Evolutionary conservation across 2,797 vertebrate genomes (phyloP), one percentile per base, ranked within the genome.

Genomic region (Ciconia nigra): DNA sequence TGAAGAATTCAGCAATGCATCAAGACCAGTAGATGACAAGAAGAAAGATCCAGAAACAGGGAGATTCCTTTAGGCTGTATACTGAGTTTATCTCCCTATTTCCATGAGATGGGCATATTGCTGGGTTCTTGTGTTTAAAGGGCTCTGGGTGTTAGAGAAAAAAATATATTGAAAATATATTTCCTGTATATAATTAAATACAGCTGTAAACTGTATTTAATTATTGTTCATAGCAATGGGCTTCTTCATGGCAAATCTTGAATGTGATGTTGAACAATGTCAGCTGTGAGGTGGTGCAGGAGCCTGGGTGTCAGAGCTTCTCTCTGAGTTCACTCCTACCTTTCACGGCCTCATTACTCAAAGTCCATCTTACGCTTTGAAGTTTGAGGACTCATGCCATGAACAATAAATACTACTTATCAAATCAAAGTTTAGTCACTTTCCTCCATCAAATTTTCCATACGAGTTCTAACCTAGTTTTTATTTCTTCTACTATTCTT

Each of bases 91-190:
- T 51, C 19, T 61, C 10, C 8, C 28, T 10, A 1, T 74, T 92
- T 83, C 18, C 16, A 35, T 51, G 9, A 62, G 39, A 39, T 0
- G 0, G 41, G 3, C 2, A 8, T 41, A 16, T 42, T 81, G 11
- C 5, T 77, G 42, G 6, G 28, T 72, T 55, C 14, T 73, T 66
- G 41, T 67, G 19, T 51, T 80, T 71, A 41, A 78, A 74, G 25
- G 5, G 4, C 16, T 73, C 44, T 42, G 13, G 3, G 4, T 2
- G 3, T 11, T 17, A n/a, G 2, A 42, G 39, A 11, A 49, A 71
- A 82, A 46, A 10, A 31, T 2, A 5, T 7, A 39, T 52, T 47
- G 28, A 83, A 84, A 82, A 76, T 14, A 3, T 13, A 15, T 31
- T 84, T 84, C 1, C 3, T 74, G 77, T 83, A n/a, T n/a, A n/a